Base-by-base conservation (phyloP, 2,888 invertebrate species). In the Dynastes maya region DNA sequence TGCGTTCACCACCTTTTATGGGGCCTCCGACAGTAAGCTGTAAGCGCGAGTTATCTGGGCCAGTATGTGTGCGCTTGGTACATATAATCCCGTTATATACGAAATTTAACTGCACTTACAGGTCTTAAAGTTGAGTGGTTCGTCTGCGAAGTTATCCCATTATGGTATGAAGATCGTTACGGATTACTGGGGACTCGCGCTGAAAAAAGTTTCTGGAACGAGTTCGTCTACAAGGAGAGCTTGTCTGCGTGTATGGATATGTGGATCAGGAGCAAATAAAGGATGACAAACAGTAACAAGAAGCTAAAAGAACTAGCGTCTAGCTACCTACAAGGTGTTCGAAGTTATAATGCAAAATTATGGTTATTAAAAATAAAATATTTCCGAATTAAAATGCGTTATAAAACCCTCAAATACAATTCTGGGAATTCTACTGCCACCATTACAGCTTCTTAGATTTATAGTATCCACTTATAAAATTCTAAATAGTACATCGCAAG, bases 111-210 rank as follows among this genome's bases (percentile, higher is more conserved):
- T 67, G 67, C 49, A 67, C 67, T 49, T 67, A 45, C 49, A 27
- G 16, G 67, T 67, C 67, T 67, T 67, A 67, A 67, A 67, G 32
- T 67, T 67, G 49, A 67, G 67, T 67, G 67, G 67, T 67, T 67
- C 67, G 67, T 49, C 67, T 22, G 49, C n/a, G 67, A 67, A 67
- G 67, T 67, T 67, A 67, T 67, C 67, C 67, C 67, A 67, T 67
- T 67, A 67, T 49, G 67, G 49, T 49, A 45, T 49, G 6, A 49
- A n/a, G 67, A 67, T 67, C 67, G 67, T 67, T 67, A 22, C 45
- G 67, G 67, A 45, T 67, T 67, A 67, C 67, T 45, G 67, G 11
- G 49, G 67, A 27, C 49, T 9, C 45, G 45, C 9, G 22, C 22
- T 13, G 2, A 32, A 29, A 45, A 67, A 67, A 49, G 22, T 27